phyloP scores from a whole-genome alignment of 2,113 vertebrate genomes.

The Atrichornis clamosus region DNA sequence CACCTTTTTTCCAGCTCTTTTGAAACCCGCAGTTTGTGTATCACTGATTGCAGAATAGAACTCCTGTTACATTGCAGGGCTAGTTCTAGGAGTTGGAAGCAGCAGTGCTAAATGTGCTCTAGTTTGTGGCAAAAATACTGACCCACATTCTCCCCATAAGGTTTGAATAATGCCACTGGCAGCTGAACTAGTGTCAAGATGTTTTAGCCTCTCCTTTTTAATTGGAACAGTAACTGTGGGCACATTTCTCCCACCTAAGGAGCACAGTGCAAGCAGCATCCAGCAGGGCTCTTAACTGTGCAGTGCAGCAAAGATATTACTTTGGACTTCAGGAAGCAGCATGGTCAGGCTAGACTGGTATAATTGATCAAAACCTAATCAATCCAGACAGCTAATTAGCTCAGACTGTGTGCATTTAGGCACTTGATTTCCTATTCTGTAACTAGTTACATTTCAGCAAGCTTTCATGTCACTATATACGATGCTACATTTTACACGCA shows the following conservation, averaged over 20 bases:
- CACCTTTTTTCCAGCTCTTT: not conserved
- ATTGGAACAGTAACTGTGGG: not conserved
- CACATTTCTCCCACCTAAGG: not conserved
- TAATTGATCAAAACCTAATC: not conserved
- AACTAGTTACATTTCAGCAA: not conserved
- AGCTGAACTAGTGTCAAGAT: not conserved
- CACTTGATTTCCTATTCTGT: not conserved
- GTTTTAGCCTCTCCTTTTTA: not conserved
- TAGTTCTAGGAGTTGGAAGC: not conserved
- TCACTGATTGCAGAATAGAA: not conserved
- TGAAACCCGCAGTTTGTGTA: not conserved
- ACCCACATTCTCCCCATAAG: not conserved
- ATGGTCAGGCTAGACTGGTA: not conserved
- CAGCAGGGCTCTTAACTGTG: not conserved
- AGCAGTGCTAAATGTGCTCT: not conserved
- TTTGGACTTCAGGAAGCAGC: not conserved
- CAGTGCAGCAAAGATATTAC: not conserved
- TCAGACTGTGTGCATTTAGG: not conserved
- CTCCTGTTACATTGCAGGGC: not conserved
- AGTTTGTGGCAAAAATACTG: not conserved
- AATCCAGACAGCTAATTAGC: not conserved
- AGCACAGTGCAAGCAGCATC: not conserved
- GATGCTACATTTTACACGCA: not conserved
- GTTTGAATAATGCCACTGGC: not conserved
- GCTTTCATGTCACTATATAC: not conserved